Evolutionary conservation across 2,888 invertebrate genomes (phyloP), one percentile per base, ranked within the genome.

Genomic region (Podotricha telesiphe): DNA sequence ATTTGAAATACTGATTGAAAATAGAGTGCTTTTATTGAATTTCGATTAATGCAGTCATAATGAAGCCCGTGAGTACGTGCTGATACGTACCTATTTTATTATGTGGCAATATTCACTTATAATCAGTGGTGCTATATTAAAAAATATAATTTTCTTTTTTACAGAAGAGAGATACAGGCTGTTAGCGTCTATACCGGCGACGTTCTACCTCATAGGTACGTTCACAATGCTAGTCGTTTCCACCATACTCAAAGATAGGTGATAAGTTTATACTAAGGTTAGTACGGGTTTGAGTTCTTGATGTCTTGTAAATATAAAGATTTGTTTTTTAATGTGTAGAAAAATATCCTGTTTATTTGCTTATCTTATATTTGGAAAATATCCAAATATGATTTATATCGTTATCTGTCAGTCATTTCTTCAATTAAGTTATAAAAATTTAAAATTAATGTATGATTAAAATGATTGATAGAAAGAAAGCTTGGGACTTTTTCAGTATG

Each of bases 81-180:
- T 47, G 47, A 5, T 17, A 17, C 2, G 1, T 47, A 8, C 7
- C 8, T 28, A 42, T 45, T n/a, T 45, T 45, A n/a, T 17, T 45
- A 59, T 13, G n/a, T 42, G n/a, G 45, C 42, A n/a, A 20, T 42
- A 22, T 34, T 42, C 40, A 58, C 19, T n/a, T 15, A 40, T 19
- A 40, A 45, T 45, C n/a, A 20, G 45, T 11, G 42, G n/a, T 20
- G 22, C 6, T 11, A 45, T 59, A n/a, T 22, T 22, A 59, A 59
- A 59, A 42, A n/a, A 22, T 17, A 58, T 45, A 68, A 73, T 80
- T 74, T 80, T 79, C 86, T 82, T 84, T 80, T 84, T 95, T 95
- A 74, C 94, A 94, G 97, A 97, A 84, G 96, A 97, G 83, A 93
- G 96, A 78, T 97, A 96, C 87, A 94, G 94, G 73, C 93, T 97